A percentile compares a stretch with the other conserved stretches of the same genome.
Evolutionary conservation across 2,113 vertebrate species (phyloP).

Genomic region (Copsychus sechellarum): DNA sequence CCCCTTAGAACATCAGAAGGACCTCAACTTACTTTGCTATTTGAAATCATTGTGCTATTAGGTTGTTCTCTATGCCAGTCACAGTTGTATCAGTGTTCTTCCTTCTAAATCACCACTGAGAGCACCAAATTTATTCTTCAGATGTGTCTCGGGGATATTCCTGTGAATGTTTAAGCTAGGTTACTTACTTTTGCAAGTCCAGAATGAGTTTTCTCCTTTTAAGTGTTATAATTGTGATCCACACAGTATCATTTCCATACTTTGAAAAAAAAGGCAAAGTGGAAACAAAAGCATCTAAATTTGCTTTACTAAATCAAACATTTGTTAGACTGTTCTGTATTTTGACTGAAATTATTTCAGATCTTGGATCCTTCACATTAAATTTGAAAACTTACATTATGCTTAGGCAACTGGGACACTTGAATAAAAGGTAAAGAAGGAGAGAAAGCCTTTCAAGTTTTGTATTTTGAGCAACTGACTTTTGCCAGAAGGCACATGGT

Average conservation of each 20-base stretch:
- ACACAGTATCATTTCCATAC: not conserved
- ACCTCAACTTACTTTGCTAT: slow-evolving; percentile 31
- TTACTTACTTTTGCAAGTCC: not conserved
- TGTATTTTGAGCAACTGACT: not conserved
- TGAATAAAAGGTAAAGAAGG: not conserved
- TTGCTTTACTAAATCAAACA: not conserved
- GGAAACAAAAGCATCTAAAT: not conserved
- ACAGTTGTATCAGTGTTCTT: not conserved
- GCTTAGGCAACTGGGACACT: not conserved
- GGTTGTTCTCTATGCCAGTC: slow-evolving; percentile 32
- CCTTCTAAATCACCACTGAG: slow-evolving; percentile 6
- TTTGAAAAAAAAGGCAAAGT: not conserved
- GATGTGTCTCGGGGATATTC: not conserved
- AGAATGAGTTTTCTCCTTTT: not conserved
- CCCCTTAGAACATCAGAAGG: slow-evolving; percentile 16
- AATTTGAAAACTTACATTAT: not conserved
- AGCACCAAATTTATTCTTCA: slow-evolving; percentile 31
- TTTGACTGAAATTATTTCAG: not conserved
- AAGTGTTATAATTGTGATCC: not conserved
- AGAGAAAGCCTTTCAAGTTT: not conserved
- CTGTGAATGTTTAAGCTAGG: not conserved
- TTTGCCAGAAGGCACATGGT: not conserved
- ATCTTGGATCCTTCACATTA: not conserved
- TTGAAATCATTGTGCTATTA: slow-evolving; percentile 41
- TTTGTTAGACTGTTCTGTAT: not conserved